These are phyloP conservation scores for Eledona agricola DNA, from an alignment of 2,888 invertebrate genomes.

Conservation along the genomic window DNA sequence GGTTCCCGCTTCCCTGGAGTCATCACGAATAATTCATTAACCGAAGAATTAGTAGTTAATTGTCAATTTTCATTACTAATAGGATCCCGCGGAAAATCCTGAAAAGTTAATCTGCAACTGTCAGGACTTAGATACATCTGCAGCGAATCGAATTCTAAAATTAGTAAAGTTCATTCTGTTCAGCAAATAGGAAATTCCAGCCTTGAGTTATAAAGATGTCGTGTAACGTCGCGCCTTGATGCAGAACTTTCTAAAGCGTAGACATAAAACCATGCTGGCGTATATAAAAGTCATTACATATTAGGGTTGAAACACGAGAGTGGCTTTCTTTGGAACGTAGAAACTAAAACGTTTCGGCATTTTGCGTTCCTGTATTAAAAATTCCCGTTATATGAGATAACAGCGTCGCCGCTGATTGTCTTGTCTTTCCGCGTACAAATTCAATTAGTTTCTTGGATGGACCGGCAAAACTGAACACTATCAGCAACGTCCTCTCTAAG, in stretches of 20 bases:
- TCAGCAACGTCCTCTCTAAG: slow-evolving; percentile 9
- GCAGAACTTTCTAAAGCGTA: slow-evolving; percentile 25
- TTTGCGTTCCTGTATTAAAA: slow-evolving; percentile 20
- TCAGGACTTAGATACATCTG: slow-evolving; percentile 1
- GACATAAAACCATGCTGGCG: slow-evolving; percentile 27
- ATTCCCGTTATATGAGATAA: slow-evolving; percentile 19
- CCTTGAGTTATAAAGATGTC: slow-evolving; percentile 18
- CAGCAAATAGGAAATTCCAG: slow-evolving; percentile 5
- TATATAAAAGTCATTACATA: slow-evolving; percentile 31
- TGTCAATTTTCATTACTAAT: not conserved
- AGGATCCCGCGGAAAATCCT: not conserved
- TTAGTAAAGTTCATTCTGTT: slow-evolving; percentile 6
- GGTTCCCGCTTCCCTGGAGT: slow-evolving; percentile 18
- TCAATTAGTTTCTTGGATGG: slow-evolving; percentile 11
- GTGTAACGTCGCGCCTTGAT: slow-evolving; percentile 17
- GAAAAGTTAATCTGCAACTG: not conserved
- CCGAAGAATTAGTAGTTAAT: not conserved
- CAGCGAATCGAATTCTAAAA: slow-evolving; percentile 4
- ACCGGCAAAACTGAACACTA: slow-evolving; percentile 11
- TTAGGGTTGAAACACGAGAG: slow-evolving; percentile 21
- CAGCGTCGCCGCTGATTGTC: slow-evolving; percentile 17
- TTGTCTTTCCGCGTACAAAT: slow-evolving; percentile 3
- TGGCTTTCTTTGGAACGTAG: slow-evolving; percentile 18
- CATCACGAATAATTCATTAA: slow-evolving; percentile 25
- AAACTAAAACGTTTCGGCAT: slow-evolving; percentile 18